Evolutionary conservation across 1,140 invertebrate genomes (phyloP), one percentile per base, ranked within the genome.

Genomic region (Coelopa frigida): DNA sequence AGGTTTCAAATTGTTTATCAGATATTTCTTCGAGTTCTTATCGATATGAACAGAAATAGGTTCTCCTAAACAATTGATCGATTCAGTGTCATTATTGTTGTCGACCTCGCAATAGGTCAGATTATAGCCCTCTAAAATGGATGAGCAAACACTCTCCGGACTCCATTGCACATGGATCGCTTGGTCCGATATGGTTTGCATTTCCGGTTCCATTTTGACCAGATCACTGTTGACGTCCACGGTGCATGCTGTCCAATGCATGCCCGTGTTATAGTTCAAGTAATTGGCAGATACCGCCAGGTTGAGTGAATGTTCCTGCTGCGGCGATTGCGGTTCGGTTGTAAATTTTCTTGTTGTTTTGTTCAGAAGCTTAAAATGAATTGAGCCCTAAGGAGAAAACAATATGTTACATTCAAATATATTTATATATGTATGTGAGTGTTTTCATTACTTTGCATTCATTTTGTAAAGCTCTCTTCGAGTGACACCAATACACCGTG

Each of bases 271-370:
- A n/a, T 49, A 56, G 3, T 41, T 18, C 0, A 31, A 22, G 32
- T 55, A 67, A 40, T 67, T 67, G 6, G 60, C 63, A 12, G 63
- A 66, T 1, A 67, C 63, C 5, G 63, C 63, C 46, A 67, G 55
- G 18, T 57, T 55, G 10, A 66, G 29, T 0, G 52, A 39, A 0
- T 41, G 42, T 26, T 49, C 44, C 31, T 61, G 53, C 5, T 50
- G 42, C 6, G 15, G 11, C 12, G 39, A 15, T 20, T 42, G 38
- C 12, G 20, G 35, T 1, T 23, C 23, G 23, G 49, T 61, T 23
- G 56, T 60, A 22, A 54, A 67, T 14, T 53, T 48, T 11, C 35
- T 43, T 18, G 29, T 42, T 11, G 36, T 32, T n/a, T 35, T 44
- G 15, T 49, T 5, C 4, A 67, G 53, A 32, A 56, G 42, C 14